phyloP scores from a whole-genome alignment of 1,140 invertebrate species.

The Nymphalis io region DNA sequence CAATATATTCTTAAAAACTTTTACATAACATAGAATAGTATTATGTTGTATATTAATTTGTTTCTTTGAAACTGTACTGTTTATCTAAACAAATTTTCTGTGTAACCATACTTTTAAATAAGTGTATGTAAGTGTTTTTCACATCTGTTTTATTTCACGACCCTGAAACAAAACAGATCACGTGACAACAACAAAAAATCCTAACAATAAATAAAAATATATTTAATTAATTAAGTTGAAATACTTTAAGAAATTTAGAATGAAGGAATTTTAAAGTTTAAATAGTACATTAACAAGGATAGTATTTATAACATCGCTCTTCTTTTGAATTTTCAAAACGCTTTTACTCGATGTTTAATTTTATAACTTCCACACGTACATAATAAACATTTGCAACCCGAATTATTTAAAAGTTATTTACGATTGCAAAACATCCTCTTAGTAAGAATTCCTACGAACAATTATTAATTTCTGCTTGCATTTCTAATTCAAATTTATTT shows the following conservation, averaged over 20 bases:
- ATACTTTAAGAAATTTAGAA: too few relatives aligned
- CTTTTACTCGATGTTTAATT: slow-evolving; percentile 10
- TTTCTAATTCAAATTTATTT: too few relatives aligned
- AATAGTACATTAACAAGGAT: not conserved
- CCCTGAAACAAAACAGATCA: slow-evolving; percentile 50
- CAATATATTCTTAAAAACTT: slow-evolving; percentile 12
- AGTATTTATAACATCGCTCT: not conserved
- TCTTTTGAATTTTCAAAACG: not conserved
- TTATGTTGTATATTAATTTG: not conserved
- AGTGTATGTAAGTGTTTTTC: slow-evolving; percentile 15
- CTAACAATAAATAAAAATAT: not conserved
- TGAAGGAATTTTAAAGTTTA: too few relatives aligned
- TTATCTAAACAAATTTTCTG: not conserved
- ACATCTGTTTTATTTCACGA: slow-evolving; percentile 49
- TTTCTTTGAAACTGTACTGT: not conserved
- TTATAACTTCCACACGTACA: not conserved
- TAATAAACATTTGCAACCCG: not conserved
- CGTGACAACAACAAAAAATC: slow-evolving; percentile 55
- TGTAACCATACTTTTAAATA: not conserved
- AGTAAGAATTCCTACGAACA: not conserved
- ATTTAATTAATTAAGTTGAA: not conserved
- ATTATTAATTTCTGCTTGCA: too few relatives aligned
- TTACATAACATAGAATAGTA: not conserved
- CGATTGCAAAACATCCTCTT: not conserved
- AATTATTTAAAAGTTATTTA: not conserved